Evolutionary conservation across 37 sponge, comb jelly and placozoan species (phyloP), one percentile per base, ranked within the genome.

Genomic region (Sycon ciliatum): DNA sequence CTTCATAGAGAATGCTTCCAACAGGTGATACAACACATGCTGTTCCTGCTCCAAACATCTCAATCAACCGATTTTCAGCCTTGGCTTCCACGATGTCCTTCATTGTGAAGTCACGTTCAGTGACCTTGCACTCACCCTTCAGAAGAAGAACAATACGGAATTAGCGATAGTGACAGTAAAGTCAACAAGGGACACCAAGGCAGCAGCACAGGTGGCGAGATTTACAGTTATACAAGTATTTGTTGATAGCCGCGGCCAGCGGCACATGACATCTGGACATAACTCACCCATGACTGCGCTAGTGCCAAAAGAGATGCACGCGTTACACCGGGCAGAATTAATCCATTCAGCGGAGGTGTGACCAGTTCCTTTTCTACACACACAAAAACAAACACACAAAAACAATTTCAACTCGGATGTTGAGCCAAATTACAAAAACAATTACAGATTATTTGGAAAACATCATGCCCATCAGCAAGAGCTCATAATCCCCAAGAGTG

Each of bases 21-120:
- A 98, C 82, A 30, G 99, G 99, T 65, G 88, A 84, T 1, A 98
- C 95, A 30, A 98, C 95, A 79, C 94, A 92, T 3, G 99, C 99
- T 13, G 99, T 98, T 0, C 99, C 99, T 38, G 91, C 69, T n/a
- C 99, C 99, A 89, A 98, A 98, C 52, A 92, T 76, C 63, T 93
- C 99, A 57, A 83, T 82, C 65, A 89, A 9, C 46, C 99, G 75
- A 0, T 81, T 76, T 30, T 89, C 91, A 39, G 80, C 78, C 22
- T 86, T 49, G 30, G 94, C 88, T 56, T 68, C 70, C 46, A 71
- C 71, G 1, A 89, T 39, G 24, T 98, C 90, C 0, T 77, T 57
- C 94, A 98, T 93, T 11, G 88, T 89, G 55, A 98, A 78, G 35
- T 54, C 54, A 16, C 94, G 74, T 56, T 98, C 99, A 2, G 83